A percentile compares a stretch with the other conserved stretches of the same genome.
These are phyloP conservation scores for Cephalopachus bancanus DNA, from an alignment of 2,797 vertebrate genomes.

Conservation along the genomic window DNA sequence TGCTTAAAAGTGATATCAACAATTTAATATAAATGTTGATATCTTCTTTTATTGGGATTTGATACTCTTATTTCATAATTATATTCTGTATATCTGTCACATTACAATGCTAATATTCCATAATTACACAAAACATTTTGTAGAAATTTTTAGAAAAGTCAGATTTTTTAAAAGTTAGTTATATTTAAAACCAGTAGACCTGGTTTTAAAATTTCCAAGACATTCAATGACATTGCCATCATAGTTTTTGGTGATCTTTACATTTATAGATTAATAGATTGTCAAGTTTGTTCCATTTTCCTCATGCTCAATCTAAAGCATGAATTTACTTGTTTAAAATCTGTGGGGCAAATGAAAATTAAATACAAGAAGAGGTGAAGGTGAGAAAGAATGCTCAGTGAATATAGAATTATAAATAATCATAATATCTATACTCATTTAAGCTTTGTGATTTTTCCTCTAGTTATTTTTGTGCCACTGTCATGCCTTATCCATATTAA, in stretches of 20 bases:
- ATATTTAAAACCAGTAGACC: neutral
- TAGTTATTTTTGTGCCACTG: neutral
- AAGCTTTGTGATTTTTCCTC: neutral
- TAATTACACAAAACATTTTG: neutral
- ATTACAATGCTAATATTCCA: neutral
- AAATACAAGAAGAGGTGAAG: neutral
- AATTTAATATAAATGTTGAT: neutral
- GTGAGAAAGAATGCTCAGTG: neutral
- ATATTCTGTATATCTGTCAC: neutral
- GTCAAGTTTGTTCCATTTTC: neutral
- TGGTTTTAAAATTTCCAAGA: neutral
- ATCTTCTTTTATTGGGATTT: neutral
- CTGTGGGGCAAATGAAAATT: conserved; percentile 1
- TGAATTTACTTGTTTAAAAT: neutral
- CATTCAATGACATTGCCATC: neutral
- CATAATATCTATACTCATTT: neutral
- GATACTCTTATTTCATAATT: neutral
- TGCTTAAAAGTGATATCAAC: neutral
- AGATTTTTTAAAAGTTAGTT: neutral
- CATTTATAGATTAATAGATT: neutral
- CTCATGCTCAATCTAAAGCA: neutral
- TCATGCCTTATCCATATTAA: neutral
- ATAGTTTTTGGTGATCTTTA: neutral
- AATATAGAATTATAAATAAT: neutral
- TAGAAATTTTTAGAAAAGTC: neutral